phyloP scores from a whole-genome alignment of 2,797 vertebrate species.

The Alfaro cultratus region DNA sequence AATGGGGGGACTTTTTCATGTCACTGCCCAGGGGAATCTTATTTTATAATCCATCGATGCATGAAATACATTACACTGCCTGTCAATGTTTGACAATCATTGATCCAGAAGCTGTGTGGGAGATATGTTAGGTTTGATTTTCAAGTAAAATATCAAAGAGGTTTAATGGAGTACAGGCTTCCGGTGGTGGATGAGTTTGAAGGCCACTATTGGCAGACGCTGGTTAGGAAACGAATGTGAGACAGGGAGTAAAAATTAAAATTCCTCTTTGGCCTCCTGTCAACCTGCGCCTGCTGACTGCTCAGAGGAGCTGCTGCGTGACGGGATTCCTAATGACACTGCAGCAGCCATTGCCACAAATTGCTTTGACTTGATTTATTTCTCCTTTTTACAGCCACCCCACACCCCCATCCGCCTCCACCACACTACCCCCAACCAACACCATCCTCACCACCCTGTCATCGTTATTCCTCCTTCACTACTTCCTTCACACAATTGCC shows the following conservation, averaged over 20 bases:
- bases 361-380: constrained; percentile 85
- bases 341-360: constrained; percentile 77
- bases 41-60: constrained; percentile 12
- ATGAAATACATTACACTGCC: constrained; percentile 12
- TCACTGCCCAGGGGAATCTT: constrained; percentile 2
- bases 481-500: constrained; percentile 10
- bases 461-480: constrained; percentile 33
- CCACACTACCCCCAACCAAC: constrained; percentile 10
- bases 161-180: constrained; percentile 11
- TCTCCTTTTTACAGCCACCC: constrained; percentile 69
- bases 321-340: constrained; percentile 82
- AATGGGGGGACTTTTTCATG: background rate
- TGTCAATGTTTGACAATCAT: constrained; percentile 16
- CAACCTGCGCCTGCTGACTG: constrained; percentile 74
- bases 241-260: constrained; percentile 67
- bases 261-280: constrained; percentile 80
- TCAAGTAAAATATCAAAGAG: constrained; percentile 5
- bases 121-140: constrained; percentile 16
- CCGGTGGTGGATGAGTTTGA: constrained; percentile 30
- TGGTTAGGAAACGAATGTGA: constrained; percentile 49
- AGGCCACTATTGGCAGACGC: constrained; percentile 27
- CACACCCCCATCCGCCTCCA: no score
- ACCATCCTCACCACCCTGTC: constrained; percentile 29
- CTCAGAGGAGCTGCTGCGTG: constrained; percentile 75
- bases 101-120: constrained; percentile 19